Percentiles rank a stretch among this genome's conserved stretches.
Conservation (phyloP, 2,797 vertebrate genomes). For the Enteromius thamalakanensis region DNA sequence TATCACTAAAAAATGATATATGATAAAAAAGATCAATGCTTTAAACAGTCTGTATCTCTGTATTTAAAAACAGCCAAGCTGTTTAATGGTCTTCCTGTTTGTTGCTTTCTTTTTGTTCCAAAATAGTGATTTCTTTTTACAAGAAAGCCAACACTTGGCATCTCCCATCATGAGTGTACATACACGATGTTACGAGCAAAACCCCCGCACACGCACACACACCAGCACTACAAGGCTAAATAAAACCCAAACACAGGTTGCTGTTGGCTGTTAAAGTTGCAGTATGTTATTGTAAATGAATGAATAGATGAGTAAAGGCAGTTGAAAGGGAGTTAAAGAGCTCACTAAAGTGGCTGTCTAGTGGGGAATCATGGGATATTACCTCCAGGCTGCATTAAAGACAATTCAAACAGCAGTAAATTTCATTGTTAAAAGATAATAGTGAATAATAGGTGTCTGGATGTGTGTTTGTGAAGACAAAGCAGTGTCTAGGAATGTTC, state of each 20-base stretch:
- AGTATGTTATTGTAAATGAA: constrained; percentile 46
- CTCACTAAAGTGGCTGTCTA: constrained; percentile 43
- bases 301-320: constrained; percentile 43
- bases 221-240: constrained; percentile 35
- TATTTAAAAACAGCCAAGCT: neutral
- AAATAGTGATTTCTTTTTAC: constrained; percentile 26
- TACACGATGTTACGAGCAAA: constrained; percentile 16
- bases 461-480: constrained; percentile 53
- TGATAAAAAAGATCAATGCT: neutral
- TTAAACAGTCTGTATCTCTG: neutral
- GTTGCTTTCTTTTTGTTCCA: constrained; percentile 24
- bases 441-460: constrained; percentile 71
- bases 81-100: neutral
- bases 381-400: constrained; percentile 64
- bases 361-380: constrained; percentile 51
- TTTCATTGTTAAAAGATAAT: constrained; percentile 69
- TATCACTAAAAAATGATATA: neutral
- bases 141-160: constrained; percentile 11
- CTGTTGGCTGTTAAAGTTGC: constrained; percentile 26
- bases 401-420: constrained; percentile 57
- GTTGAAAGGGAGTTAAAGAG: constrained; percentile 48
- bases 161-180: constrained; percentile 2
- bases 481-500: constrained; percentile 54
- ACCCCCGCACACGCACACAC: neutral
- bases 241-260: constrained; percentile 41